Evolutionary conservation across 2,888 invertebrate species (phyloP).

Genomic region (Eurois occulta): DNA sequence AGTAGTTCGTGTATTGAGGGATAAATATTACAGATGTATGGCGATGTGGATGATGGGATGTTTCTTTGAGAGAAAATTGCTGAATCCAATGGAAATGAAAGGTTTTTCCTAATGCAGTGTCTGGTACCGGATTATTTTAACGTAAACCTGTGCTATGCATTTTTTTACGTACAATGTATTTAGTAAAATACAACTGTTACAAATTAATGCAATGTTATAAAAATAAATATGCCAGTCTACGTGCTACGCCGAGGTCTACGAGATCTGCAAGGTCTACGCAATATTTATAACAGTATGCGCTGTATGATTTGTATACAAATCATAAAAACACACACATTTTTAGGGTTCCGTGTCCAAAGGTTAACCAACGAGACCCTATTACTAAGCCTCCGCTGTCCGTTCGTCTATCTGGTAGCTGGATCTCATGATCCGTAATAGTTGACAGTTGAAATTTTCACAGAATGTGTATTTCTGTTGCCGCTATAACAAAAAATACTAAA

Average conservation of each 20-base stretch:
- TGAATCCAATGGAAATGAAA: background rate
- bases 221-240: background rate
- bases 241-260: background rate
- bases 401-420: no score
- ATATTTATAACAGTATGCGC: background rate
- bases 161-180: background rate
- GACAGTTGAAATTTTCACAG: no score
- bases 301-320: no score
- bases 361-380: no score
- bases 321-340: no score
- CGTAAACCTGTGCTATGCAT: background rate
- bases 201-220: background rate
- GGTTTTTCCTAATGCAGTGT: background rate
- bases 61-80: slow-evolving; percentile 35
- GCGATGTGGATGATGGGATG: slow-evolving; percentile 14
- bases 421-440: no score
- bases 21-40: slow-evolving; percentile 59
- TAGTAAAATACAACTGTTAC: background rate
- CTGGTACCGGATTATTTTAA: background rate
- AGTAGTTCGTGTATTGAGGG: slow-evolving; percentile 61
- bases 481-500: no score
- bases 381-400: no score
- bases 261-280: background rate
- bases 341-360: no score
- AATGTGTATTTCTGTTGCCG: no score